Percentiles rank a stretch among this genome's conserved stretches.
Evolutionary conservation across 2,113 vertebrate species (phyloP).

Genomic region (Cebidichthys violaceus): DNA sequence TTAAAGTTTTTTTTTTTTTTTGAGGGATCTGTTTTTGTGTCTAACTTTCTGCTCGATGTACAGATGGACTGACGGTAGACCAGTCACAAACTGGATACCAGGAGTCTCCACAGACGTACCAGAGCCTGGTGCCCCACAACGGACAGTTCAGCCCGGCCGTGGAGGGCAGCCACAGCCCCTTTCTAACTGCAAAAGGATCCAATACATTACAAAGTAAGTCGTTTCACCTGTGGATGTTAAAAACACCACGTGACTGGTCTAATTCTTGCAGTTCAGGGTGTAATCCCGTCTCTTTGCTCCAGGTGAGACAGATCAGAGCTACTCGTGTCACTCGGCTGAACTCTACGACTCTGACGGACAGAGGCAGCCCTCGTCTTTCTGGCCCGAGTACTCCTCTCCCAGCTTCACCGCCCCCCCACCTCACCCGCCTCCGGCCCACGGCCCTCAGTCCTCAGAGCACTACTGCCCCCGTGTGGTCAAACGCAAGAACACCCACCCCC

Average conservation of each 20-base stretch:
- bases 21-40: neutral
- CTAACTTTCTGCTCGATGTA: neutral
- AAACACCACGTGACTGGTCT: neutral
- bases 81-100: constrained; percentile 74
- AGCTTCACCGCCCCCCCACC: constrained; percentile 57
- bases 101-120: constrained; percentile 80
- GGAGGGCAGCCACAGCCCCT: constrained; percentile 73
- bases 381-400: constrained; percentile 78
- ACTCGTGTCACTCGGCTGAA: constrained; percentile 43
- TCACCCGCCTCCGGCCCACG: constrained; percentile 50
- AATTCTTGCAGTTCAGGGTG: neutral
- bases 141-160: constrained; percentile 73
- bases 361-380: constrained; percentile 72
- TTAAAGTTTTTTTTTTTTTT: neutral
- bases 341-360: constrained; percentile 75
- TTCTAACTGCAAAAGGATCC: constrained; percentile 59
- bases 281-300: constrained; percentile 20
- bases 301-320: constrained; percentile 77
- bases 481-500: constrained; percentile 69
- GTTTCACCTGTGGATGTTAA: neutral
- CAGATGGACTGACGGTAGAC: constrained; percentile 72
- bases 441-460: constrained; percentile 67
- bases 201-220: constrained; percentile 57
- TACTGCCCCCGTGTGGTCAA: constrained; percentile 85
- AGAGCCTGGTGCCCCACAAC: constrained; percentile 77